Base-by-base conservation (phyloP, 1,140 invertebrate genomes). In the Centruroides sculpturatus region DNA sequence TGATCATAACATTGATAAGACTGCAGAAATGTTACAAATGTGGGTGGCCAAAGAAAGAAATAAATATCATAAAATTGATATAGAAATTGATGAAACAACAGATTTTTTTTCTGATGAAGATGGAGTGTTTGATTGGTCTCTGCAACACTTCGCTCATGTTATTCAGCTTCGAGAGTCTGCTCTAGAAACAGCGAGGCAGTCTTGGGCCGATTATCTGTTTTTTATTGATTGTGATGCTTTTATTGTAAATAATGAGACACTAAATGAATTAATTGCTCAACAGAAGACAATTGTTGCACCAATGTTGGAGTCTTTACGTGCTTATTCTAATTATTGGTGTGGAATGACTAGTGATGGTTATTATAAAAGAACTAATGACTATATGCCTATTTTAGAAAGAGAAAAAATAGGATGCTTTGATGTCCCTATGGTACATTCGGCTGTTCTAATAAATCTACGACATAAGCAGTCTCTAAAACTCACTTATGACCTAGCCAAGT, bases 261-360 rank as follows among this genome's bases (percentile, higher is more conserved):
- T 98, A 0, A 77, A 78, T 51, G 66, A 79, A 49, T 72, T 98
- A 0, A 81, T 93, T 7, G 66, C 66, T 47, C 71, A 75, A 50
- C 64, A 74, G 56, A 76, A 74, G 65, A 66, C 71, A 8, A 64
- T 77, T 6, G 80, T 85, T 4, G 85, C 90, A 0, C 93, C 93
- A 12, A 85, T 95, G 82, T 73, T 97, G 6, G 80, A 83, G 62
- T 89, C 90, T 0, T 84, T 90, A 69, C 84, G 87, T 23, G 75
- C 89, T 41, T 97, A 96, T 74, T 92, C 91, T 13, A 98, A 98
- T 73, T 98, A 92, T 75, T 98, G 94, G 94, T 84, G 87, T 68
- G 92, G 86, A 10, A 93, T 96, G 87, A 83, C 83, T 3, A 74
- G 82, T 5, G 78, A 90, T 62, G 92, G 87, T 72, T 98, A 95